Conservation (phyloP, 2,888 invertebrate genomes). For the Adelphocoris suturalis region DNA sequence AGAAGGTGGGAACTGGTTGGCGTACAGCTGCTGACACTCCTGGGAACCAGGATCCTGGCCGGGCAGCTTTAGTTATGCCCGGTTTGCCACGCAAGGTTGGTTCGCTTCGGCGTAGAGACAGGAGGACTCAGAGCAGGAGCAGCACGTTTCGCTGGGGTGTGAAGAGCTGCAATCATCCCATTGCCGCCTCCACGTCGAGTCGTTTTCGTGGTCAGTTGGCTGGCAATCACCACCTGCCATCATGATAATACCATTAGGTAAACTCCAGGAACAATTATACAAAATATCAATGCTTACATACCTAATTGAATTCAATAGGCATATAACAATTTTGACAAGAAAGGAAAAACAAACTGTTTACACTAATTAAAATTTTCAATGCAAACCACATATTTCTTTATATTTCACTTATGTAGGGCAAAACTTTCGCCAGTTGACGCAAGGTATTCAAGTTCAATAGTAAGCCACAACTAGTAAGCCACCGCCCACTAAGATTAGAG, state of each 20-base stretch:
- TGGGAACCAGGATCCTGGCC: neutral
- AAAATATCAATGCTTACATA: no score
- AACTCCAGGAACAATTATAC: no score
- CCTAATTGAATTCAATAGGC: no score
- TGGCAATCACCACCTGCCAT: slow-evolving; percentile 66
- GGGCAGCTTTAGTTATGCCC: slow-evolving; percentile 69
- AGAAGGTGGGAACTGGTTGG: slow-evolving; percentile 17
- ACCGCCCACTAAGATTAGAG: no score
- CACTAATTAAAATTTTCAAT: no score
- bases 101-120: slow-evolving; percentile 83
- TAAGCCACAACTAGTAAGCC: no score
- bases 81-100: slow-evolving; percentile 64
- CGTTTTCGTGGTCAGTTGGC: slow-evolving; percentile 56
- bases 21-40: slow-evolving; percentile 29
- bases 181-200: slow-evolving; percentile 67
- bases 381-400: no score
- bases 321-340: no score
- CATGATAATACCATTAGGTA: neutral
- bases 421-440: no score
- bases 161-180: slow-evolving; percentile 78
- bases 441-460: no score
- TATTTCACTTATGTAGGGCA: no score
- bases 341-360: no score
- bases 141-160: slow-evolving; percentile 80
- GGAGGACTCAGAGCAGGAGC: slow-evolving; percentile 83